Conservation (phyloP, 2,113 vertebrate genomes). For the Gobio gobio region DNA sequence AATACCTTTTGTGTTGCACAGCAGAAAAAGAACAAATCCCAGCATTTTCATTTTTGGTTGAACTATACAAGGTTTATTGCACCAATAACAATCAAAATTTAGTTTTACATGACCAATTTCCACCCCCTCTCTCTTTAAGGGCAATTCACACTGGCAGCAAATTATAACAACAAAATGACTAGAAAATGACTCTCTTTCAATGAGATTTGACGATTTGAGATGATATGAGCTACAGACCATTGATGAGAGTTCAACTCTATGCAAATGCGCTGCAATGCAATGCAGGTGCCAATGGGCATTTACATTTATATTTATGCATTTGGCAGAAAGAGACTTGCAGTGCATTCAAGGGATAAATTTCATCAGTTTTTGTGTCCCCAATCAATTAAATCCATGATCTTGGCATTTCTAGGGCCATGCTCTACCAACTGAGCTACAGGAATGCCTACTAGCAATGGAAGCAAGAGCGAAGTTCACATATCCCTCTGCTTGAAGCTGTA, state of each 20-base stretch:
- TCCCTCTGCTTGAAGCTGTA: background rate
- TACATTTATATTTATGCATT: constrained; percentile 30
- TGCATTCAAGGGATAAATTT: constrained; percentile 18
- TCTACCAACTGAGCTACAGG: background rate
- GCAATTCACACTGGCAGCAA: background rate
- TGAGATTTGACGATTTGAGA: background rate
- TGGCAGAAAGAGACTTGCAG: background rate
- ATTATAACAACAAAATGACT: background rate
- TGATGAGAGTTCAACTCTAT: constrained; percentile 14
- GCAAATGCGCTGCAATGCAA: background rate
- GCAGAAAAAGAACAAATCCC: no score
- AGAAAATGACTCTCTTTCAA: background rate
- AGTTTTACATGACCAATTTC: background rate
- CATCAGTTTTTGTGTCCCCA: constrained; percentile 12
- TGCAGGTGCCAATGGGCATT: constrained; percentile 1
- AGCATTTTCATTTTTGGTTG: background rate
- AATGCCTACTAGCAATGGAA: background rate
- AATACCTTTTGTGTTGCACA: background rate
- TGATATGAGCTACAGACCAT: background rate
- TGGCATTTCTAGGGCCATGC: background rate
- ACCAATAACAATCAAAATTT: background rate
- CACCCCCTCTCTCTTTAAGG: background rate
- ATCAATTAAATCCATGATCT: constrained; percentile 15
- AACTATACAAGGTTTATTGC: background rate
- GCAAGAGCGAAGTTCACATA: background rate